Percentiles rank a stretch among this genome's conserved stretches.
phyloP scores from a whole-genome alignment of 1,140 invertebrate species.

The Drosophila repleta region DNA sequence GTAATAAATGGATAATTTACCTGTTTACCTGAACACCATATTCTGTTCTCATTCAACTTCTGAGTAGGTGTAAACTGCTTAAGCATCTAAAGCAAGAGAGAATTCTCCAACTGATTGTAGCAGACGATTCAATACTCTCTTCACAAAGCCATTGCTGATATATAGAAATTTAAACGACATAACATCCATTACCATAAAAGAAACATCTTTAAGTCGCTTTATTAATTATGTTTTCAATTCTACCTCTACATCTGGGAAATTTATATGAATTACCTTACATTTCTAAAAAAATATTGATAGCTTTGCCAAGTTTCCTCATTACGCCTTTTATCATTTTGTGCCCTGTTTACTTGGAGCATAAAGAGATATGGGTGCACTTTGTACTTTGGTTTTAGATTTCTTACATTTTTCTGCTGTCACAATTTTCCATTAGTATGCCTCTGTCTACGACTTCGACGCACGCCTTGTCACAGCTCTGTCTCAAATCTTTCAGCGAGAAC shows the following conservation, averaged over 20 bases:
- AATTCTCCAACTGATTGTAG: no score
- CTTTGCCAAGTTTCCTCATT: no score
- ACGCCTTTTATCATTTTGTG: no score
- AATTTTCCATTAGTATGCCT: conserved; percentile 21
- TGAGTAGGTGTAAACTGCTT: neutral
- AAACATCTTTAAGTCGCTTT: no score
- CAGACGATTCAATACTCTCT: neutral
- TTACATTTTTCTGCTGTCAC: neutral
- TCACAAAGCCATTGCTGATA: no score
- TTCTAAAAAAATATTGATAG: no score
- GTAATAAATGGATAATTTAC: neutral
- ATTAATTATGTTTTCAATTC: no score
- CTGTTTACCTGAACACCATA: neutral
- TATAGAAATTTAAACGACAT: no score
- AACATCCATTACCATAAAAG: no score
- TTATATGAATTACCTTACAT: no score
- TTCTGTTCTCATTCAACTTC: conserved; percentile 7
- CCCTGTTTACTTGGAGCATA: neutral
- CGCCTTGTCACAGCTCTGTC: conserved; percentile 55
- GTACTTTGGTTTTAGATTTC: neutral
- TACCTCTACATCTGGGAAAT: no score
- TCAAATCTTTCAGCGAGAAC: conserved; percentile 46
- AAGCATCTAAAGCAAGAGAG: no score
- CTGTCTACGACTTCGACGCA: conserved; percentile 11
- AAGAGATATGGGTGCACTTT: neutral